phyloP scores from a whole-genome alignment of 1,140 invertebrate species.

The Halyomorpha halys region DNA sequence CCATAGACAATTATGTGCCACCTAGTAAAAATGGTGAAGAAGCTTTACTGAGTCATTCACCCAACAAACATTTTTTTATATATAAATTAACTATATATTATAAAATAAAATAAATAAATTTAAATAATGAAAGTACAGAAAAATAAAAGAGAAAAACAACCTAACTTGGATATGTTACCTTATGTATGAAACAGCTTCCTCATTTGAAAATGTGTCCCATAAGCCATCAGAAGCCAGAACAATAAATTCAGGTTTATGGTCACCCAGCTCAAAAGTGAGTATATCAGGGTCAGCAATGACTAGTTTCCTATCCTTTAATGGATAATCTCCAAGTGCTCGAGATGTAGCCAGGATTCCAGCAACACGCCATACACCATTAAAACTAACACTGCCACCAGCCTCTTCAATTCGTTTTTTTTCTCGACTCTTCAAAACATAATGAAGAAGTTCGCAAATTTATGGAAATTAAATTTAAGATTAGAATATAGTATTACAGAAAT shows the following conservation, averaged over 20 bases:
- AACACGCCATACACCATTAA: conserved; percentile 93
- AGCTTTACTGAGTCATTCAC: too few species aligned
- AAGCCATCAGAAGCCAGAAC: conserved; percentile 89
- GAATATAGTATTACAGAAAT: too few species aligned
- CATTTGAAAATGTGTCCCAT: conserved; percentile 91
- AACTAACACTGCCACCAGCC: conserved; percentile 85
- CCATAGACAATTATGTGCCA: too few species aligned
- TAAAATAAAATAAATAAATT: too few species aligned
- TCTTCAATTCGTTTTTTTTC: conserved; percentile 80
- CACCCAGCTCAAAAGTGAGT: conserved; percentile 77
- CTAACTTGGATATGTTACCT: conserved; percentile 32
- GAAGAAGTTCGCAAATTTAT: background rate
- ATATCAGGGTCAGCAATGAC: conserved; percentile 94
- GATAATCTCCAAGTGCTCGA: conserved; percentile 87
- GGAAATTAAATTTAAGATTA: background rate
- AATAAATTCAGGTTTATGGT: conserved; percentile 77
- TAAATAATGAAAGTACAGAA: too few species aligned
- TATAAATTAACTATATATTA: too few species aligned
- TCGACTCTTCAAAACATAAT: conserved; percentile 48
- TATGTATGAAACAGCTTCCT: conserved; percentile 83
- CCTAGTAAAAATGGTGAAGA: too few species aligned
- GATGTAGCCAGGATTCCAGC: conserved; percentile 92
- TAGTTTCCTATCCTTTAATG: conserved; percentile 84
- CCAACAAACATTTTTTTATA: too few species aligned
- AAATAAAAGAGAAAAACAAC: too few species aligned